Evolutionary conservation across 1,140 invertebrate genomes (phyloP), one percentile per base, ranked within the genome.

Genomic region (Drosophila ohnishii): DNA sequence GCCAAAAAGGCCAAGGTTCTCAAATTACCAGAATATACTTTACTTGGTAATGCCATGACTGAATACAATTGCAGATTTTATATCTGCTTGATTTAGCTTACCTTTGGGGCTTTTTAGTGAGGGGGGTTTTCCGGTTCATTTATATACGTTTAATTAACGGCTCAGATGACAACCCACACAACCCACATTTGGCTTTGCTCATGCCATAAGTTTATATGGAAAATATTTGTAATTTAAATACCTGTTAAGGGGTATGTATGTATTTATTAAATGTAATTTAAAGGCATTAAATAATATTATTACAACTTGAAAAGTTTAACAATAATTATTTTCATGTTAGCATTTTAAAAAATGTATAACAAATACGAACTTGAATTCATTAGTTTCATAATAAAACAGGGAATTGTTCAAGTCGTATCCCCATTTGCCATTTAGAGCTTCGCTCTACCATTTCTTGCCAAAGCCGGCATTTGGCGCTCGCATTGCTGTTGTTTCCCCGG

Each of bases 111-210:
- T 35, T 19, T 61, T 30, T 10, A 13, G n/a, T 4, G 37, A 11
- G 22, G 14, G 8, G 11, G 5, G 19, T 14, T 16, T 14, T 1
- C 30, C 25, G 25, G n/a, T 25, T 22, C 48, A 60, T 48, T 77
- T 67, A 51, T 67, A 76, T 72, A 28, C 51, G 62, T 71, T 88
- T 87, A 87, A 87, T 87, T 87, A 87, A 79, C 63, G 79, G 64
- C 55, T 53, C 28, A 61, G 48, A 76, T 76, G 75, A 62, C 75
- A 80, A 47, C 14, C 25, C 47, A 22, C 35, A 25, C 16, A 56
- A 40, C 34, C 59, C n/a, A 3, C 14, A 6, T 5, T 25, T 13
- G 9, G 11, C 58, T 30, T 40, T 78, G 74, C 63, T 47, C 32
- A 61, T 59, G 51, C 59, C 42, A 73, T 59, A 69, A 69, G 58